Percentiles rank a stretch among this genome's conserved stretches.
Evolutionary conservation across 2,888 invertebrate genomes (phyloP).

Genomic region (Papilio demoleus): DNA sequence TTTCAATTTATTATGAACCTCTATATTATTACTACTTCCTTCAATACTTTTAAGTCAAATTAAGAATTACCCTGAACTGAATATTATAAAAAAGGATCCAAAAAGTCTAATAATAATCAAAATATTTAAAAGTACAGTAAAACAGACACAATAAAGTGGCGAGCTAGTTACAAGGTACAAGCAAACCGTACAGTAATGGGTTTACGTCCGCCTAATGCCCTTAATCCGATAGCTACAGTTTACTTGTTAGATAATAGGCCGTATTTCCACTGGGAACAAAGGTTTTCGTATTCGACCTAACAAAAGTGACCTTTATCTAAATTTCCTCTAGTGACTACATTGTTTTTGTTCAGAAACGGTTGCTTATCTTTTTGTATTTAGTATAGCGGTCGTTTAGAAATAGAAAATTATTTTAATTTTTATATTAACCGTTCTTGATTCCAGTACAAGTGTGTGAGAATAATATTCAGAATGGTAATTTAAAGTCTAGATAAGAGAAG

Average conservation of each 20-base stretch:
- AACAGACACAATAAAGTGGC: background rate
- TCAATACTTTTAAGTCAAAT: too few species aligned
- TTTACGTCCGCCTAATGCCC: slow-evolving; percentile 39
- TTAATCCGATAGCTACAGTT: slow-evolving; percentile 33
- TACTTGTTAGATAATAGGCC: slow-evolving; percentile 24
- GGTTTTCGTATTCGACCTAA: slow-evolving; percentile 4
- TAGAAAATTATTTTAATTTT: slow-evolving; percentile 2
- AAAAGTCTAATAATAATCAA: background rate
- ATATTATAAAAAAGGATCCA: background rate
- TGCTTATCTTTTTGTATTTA: slow-evolving; percentile 28
- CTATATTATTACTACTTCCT: too few species aligned
- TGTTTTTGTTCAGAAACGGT: slow-evolving; percentile 7
- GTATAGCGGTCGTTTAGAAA: background rate
- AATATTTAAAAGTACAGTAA: background rate
- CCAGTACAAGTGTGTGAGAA: too few species aligned
- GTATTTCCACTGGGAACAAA: slow-evolving; percentile 23
- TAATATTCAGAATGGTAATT: too few species aligned
- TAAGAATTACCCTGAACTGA: too few species aligned
- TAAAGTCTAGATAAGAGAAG: too few species aligned
- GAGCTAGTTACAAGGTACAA: slow-evolving; percentile 7
- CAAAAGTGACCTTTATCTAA: slow-evolving; percentile 26
- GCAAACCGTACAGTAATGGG: slow-evolving; percentile 35
- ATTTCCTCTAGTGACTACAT: slow-evolving; percentile 24
- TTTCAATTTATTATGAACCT: too few species aligned
- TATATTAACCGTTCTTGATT: background rate